These are phyloP conservation scores for Eutrigla gurnardus DNA, from an alignment of 2,797 vertebrate species.

Conservation along the genomic window DNA sequence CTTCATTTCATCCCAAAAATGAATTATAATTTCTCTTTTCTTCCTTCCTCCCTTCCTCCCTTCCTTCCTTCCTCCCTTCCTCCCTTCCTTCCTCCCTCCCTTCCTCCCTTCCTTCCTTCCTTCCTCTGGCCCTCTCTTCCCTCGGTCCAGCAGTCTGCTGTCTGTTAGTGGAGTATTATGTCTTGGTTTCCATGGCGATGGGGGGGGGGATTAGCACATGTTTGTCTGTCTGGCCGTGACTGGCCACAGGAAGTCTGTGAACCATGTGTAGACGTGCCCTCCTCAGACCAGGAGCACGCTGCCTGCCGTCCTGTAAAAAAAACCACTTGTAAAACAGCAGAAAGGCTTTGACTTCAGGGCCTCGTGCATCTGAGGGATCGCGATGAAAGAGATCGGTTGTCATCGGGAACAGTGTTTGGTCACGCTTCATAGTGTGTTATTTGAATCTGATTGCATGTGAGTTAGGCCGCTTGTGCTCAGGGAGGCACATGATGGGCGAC, in stretches of 20 bases:
- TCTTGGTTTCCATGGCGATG: conserved; percentile 68
- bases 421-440: conserved; percentile 50
- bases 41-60: not conserved
- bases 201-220: conserved; percentile 60
- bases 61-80: too few species aligned
- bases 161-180: conserved; percentile 55
- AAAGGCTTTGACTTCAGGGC: conserved; percentile 17
- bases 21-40: not conserved
- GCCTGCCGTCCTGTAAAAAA: not conserved
- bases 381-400: conserved; percentile 57
- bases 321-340: not conserved
- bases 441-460: conserved; percentile 49
- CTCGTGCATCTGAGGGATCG: not conserved
- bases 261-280: conserved; percentile 34
- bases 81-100: too few species aligned
- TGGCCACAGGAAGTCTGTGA: conserved; percentile 39
- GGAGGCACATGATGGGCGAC: conserved; percentile 63
- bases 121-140: conserved; percentile 23
- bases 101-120: conserved; percentile 3
- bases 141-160: conserved; percentile 55
- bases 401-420: conserved; percentile 50
- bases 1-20: not conserved
- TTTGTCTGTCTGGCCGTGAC: conserved; percentile 63
- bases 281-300: conserved; percentile 10
- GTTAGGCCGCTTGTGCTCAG: conserved; percentile 45